Evolutionary conservation across 2,888 invertebrate species (phyloP).

Genomic region (Isoperla grammatica): DNA sequence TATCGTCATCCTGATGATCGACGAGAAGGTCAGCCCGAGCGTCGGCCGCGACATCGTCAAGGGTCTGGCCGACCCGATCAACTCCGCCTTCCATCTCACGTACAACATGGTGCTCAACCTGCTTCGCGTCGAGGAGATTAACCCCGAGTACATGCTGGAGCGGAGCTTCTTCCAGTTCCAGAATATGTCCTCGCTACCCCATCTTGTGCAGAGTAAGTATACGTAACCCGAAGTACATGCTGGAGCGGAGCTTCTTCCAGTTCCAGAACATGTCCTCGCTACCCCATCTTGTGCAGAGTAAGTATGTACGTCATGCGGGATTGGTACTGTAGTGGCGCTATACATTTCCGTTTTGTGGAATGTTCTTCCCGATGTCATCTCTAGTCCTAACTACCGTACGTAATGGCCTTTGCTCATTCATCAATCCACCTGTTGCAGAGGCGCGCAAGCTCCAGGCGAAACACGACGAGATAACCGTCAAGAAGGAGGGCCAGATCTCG

Average conservation of each 20-base stretch:
- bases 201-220: constrained; percentile 72
- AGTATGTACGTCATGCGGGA: no score
- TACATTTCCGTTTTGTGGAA: no score
- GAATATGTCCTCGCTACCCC: constrained; percentile 92
- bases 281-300: constrained; percentile 82
- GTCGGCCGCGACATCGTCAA: constrained; percentile 72
- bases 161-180: constrained; percentile 98
- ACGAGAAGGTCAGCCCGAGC: constrained; percentile 75
- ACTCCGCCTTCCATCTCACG: constrained; percentile 97
- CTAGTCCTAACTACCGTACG: no score
- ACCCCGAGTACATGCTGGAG: constrained; percentile 98
- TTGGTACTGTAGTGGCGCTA: no score
- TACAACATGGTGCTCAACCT: constrained; percentile 99
- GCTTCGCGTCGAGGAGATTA: constrained; percentile 95
- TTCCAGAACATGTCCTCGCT: constrained; percentile 97
- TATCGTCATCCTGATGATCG: constrained; percentile 97
- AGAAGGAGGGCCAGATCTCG: constrained; percentile 67
- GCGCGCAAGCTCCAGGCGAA: constrained; percentile 60
- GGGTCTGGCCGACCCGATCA: constrained; percentile 93
- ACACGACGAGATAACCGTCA: constrained; percentile 58
- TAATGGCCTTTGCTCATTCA: no score
- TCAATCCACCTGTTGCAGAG: no score
- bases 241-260: constrained; percentile 62
- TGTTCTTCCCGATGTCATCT: no score
- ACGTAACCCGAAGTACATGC: constrained; percentile 17